These are phyloP conservation scores for Gymnosoma rotundatum DNA, from an alignment of 2,888 invertebrate species.

Conservation along the genomic window DNA sequence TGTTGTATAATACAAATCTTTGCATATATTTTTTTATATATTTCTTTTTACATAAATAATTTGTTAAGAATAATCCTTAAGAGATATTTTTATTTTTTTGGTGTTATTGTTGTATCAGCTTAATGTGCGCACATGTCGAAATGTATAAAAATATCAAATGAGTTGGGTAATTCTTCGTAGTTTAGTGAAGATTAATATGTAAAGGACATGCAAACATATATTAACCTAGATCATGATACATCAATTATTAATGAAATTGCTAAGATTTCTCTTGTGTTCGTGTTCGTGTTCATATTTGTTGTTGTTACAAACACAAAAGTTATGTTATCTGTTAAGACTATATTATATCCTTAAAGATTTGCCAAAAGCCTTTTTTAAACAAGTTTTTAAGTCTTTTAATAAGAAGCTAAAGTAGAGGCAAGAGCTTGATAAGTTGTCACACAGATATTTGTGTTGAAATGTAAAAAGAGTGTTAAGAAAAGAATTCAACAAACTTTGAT, in stretches of 20 bases:
- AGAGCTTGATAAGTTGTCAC: too few relatives aligned
- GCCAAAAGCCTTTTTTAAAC: neutral
- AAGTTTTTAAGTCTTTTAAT: neutral
- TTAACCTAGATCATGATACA: slow-evolving; percentile 25
- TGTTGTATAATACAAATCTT: too few relatives aligned
- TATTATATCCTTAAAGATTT: neutral
- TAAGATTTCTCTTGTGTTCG: neutral
- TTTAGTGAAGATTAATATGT: slow-evolving; percentile 27
- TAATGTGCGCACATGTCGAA: neutral
- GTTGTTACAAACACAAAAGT: too few relatives aligned
- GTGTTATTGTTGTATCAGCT: neutral
- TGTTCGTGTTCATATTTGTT: too few relatives aligned
- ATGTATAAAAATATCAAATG: slow-evolving; percentile 11
- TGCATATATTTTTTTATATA: neutral
- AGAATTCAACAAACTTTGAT: too few relatives aligned
- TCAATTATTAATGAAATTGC: slow-evolving; percentile 47
- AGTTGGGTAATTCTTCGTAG: slow-evolving; percentile 19
- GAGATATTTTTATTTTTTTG: neutral
- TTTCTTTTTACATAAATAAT: slow-evolving; percentile 25
- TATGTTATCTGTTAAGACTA: neutral
- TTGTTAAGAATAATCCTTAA: slow-evolving; percentile 23
- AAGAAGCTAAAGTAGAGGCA: too few relatives aligned
- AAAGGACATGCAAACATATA: slow-evolving; percentile 28
- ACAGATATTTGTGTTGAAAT: too few relatives aligned
- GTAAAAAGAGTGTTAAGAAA: too few relatives aligned